These are phyloP conservation scores for Sparidentex hasta DNA, from an alignment of 2,797 vertebrate genomes.

Conservation along the genomic window DNA sequence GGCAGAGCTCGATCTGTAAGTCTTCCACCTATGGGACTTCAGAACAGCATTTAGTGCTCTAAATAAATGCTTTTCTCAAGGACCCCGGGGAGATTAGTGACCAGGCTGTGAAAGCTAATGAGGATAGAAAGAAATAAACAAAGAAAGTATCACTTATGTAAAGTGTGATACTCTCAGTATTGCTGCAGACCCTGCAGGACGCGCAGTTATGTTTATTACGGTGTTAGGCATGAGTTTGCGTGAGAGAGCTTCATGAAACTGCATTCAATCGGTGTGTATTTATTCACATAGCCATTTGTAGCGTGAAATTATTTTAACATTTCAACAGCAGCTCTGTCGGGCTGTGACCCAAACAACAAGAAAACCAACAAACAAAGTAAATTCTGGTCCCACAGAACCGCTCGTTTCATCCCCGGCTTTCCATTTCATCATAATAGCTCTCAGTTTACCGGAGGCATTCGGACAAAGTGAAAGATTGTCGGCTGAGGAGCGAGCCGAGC, in stretches of 20 bases:
- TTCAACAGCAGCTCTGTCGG: slow-evolving; percentile 10
- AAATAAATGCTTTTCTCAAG: neutral
- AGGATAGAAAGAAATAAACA: no score
- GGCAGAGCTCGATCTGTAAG: neutral
- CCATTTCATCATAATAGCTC: slow-evolving; percentile 31
- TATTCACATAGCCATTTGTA: neutral
- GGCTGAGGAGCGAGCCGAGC: slow-evolving; percentile 5
- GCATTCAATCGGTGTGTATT: neutral
- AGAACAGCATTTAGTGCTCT: neutral
- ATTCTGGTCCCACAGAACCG: slow-evolving; percentile 20
- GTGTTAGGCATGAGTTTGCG: neutral
- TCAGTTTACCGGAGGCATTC: slow-evolving; percentile 32
- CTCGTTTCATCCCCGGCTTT: slow-evolving; percentile 24
- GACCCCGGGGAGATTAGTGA: no score
- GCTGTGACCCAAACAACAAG: slow-evolving; percentile 8
- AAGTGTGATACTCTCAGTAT: neutral
- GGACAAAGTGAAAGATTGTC: slow-evolving; percentile 46
- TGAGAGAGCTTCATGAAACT: neutral
- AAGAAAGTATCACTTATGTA: no score
- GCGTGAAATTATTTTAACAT: neutral
- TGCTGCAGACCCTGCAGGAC: neutral
- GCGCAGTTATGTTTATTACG: neutral
- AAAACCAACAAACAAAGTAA: slow-evolving; percentile 26
- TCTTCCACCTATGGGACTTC: neutral
- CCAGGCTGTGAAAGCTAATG: no score